These are phyloP conservation scores for Apamea sordens DNA, from an alignment of 2,888 invertebrate species.

Conservation along the genomic window DNA sequence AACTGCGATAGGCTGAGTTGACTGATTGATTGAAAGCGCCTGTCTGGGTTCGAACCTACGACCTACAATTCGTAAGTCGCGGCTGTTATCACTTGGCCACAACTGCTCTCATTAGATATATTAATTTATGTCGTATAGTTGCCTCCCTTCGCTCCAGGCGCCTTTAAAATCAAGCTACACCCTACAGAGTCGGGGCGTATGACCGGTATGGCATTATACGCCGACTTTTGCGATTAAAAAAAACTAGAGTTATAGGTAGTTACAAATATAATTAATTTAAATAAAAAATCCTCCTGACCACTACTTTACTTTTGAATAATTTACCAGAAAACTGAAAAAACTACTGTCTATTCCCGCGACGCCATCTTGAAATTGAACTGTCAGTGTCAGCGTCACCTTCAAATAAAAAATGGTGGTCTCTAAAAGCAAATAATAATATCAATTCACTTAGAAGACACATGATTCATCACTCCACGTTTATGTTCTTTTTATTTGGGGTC, in stretches of 20 bases:
- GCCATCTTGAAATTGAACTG: slow-evolving; percentile 17
- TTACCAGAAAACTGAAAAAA: not conserved
- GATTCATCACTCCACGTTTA: slow-evolving; percentile 54
- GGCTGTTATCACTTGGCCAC: too few species aligned
- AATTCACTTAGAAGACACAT: slow-evolving; percentile 52
- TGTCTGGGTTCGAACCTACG: too few species aligned
- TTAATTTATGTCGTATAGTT: too few species aligned
- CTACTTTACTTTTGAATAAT: not conserved
- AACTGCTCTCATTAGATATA: too few species aligned
- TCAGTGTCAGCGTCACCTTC: slow-evolving; percentile 1
- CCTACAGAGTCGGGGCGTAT: too few species aligned
- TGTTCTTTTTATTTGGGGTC: slow-evolving; percentile 46
- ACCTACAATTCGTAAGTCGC: too few species aligned
- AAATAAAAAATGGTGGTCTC: slow-evolving; percentile 29
- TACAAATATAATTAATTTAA: not conserved
- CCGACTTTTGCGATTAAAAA: not conserved
- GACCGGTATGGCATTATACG: too few species aligned
- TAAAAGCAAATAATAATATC: slow-evolving; percentile 25
- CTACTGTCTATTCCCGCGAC: too few species aligned
- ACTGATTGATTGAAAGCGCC: too few species aligned
- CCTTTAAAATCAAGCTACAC: not conserved
- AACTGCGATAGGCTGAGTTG: too few species aligned
- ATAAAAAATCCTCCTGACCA: not conserved
- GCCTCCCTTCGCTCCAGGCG: not conserved
- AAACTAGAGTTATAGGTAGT: not conserved